Conservation (phyloP, 2,113 vertebrate genomes). For the Chrysemys picta region DNA sequence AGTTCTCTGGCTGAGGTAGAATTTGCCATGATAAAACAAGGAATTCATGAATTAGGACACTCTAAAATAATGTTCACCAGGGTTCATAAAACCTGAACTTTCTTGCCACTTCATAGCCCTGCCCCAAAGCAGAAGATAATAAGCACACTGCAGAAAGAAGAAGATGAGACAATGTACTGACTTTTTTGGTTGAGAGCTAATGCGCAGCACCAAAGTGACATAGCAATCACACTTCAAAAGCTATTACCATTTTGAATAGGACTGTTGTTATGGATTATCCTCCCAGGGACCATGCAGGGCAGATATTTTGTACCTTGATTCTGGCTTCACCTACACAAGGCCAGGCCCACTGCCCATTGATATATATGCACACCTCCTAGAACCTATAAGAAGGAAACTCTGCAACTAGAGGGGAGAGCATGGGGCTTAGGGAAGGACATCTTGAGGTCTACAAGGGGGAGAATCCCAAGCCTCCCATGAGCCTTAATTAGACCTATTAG, state of each 20-base stretch:
- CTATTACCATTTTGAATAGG: slow-evolving; percentile 50
- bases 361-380: neutral
- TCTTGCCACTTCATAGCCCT: slow-evolving; percentile 19
- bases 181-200: neutral
- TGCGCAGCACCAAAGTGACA: slow-evolving; percentile 27
- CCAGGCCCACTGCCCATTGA: neutral
- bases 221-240: neutral
- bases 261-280: slow-evolving; percentile 18
- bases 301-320: neutral
- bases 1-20: slow-evolving; percentile 20
- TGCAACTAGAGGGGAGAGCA: neutral
- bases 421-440: neutral
- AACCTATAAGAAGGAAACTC: neutral
- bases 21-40: slow-evolving; percentile 44
- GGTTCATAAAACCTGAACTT: slow-evolving; percentile 40
- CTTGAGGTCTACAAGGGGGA: neutral
- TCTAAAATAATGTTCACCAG: slow-evolving; percentile 28
- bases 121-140: slow-evolving; percentile 34
- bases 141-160: neutral
- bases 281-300: neutral
- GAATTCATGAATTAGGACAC: slow-evolving; percentile 27
- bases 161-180: slow-evolving; percentile 15
- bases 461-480: neutral
- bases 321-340: neutral
- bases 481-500: neutral